Base-by-base conservation (phyloP, 2,113 vertebrate genomes). In the Cardinalis cardinalis region DNA sequence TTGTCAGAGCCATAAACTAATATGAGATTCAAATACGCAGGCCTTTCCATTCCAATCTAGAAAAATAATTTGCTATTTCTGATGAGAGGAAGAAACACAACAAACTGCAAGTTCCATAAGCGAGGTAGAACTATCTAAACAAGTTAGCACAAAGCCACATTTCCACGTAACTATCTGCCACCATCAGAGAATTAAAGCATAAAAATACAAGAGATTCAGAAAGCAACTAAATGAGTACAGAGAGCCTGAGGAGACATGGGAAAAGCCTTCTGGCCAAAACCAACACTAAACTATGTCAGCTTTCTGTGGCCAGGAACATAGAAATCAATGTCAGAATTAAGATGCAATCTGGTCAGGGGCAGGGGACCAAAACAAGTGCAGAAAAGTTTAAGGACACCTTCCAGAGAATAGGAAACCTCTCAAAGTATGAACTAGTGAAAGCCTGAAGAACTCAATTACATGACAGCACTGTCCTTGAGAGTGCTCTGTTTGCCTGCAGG, bases 311-410 rank as follows among this genome's bases (percentile, higher is more conserved):
- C 18, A 69, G 43, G 28, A 93, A 94, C 3, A 12, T 38, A 89
- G 75, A 89, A 92, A 94, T 92, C 74, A 53, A 31, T 84, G 78
- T 78, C 60, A 84, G 65, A 84, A 87, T 84, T 87, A 58, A 88
- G 25, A 51, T 72, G 18, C 34, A 81, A 60, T 84, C 85, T 86
- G 70, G 44, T 88, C 49, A 75, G 41, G 46, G 41, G 14, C 32
- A 84, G 32, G 51, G 31, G n/a, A 66, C 34, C 17, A 85, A 91
- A 91, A 72, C 8, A 70, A 80, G 6, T 10, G 10, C 1, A 2
- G 64, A 80, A 80, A 29, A 43, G 2, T 88, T 38, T 73, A 66
- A 79, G 26, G 23, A 63, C 16, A 73, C 12, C 10, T 86, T 84
- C 38, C 18, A 80, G 19, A 56, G 34, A 80, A 63, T 12, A 80